Base-by-base conservation (phyloP, 1,140 invertebrate genomes). In the Pteromalus puparum region DNA sequence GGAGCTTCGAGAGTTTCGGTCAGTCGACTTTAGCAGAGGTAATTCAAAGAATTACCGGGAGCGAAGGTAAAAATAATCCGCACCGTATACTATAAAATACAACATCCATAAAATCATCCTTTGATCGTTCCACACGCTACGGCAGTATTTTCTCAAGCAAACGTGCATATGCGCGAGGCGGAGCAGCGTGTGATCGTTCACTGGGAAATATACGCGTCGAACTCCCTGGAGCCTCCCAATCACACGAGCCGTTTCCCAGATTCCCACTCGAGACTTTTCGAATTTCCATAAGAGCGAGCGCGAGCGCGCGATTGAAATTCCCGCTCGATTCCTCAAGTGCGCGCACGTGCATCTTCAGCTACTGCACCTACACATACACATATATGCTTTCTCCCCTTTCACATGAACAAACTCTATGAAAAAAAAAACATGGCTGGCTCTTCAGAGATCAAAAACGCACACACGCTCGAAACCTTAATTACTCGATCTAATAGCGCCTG, bases 361-460 rank as follows among this genome's bases (percentile, higher is more conserved):
- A 1, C 18, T 18, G 48, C 48, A 21, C 48, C 18, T 53, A 18
- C 5, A 53, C 13, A 1, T 2, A 53, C 13, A 53, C 13, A 21
- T 21, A 53, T 3, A 53, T 53, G 30, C 30, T 34, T 34, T 34
- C 30, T 2, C 30, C 30, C 30, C 30, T 34, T 34, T 34, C 4
- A 2, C 30, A 2, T 2, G 3, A 34, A 5, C 30, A 34, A 34
- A 34, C 30, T 34, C 30, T 34, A 34, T 5, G 30, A 34, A 61
- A 61, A 61, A 61, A 15, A 72, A 79, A 79, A 24, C 18, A 46
- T 34, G 61, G 13, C 42, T n/a, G n/a, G 26, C 28, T 72, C 77
- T 48, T 38, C 53, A 18, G 65, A 85, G 78, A 85, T 85, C 83
- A 85, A 85, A 85, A 81, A 82, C 70, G 70, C 48, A 38, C 65